Conservation (phyloP, 2,113 vertebrate genomes). For the Phrynocephalus versicolor region DNA sequence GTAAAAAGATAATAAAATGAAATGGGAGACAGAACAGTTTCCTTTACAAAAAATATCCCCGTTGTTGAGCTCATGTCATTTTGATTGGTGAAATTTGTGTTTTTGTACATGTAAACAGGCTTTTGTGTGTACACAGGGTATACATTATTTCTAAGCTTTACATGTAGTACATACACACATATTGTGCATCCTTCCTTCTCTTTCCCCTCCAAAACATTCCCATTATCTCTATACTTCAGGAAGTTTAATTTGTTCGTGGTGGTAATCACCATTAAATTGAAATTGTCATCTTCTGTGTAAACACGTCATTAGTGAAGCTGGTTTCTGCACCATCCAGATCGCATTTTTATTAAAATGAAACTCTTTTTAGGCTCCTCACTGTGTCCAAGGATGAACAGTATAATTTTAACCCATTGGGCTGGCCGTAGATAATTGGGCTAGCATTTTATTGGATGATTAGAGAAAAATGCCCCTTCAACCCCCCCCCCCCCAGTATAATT, state of each 20-base stretch:
- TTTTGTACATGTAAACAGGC: rapidly evolving
- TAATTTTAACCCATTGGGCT: conserved; percentile 80
- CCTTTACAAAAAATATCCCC: neutral
- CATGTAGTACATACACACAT: conserved; percentile 20
- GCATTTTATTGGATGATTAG: conserved; percentile 82
- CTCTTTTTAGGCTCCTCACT: conserved; percentile 77
- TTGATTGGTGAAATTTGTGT: neutral
- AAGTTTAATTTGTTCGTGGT: conserved; percentile 82
- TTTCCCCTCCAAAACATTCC: conserved; percentile 39
- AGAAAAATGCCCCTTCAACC: conserved; percentile 62
- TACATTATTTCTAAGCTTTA: neutral
- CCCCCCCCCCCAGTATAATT: conserved; percentile 71
- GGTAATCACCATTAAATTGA: conserved; percentile 85
- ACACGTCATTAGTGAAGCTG: conserved; percentile 80
- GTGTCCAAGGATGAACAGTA: conserved; percentile 79
- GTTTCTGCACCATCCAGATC: conserved; percentile 82
- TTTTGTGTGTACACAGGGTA: conserved; percentile 20
- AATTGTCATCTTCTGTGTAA: conserved; percentile 85
- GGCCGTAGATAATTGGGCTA: conserved; percentile 78
- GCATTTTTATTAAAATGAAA: conserved; percentile 85
- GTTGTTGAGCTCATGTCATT: neutral
- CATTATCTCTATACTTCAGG: conserved; percentile 77
- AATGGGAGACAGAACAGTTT: neutral
- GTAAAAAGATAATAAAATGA: no score
- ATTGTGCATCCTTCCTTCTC: conserved; percentile 67